A percentile compares a stretch with the other conserved stretches of the same genome.
Conservation (phyloP, 2,113 vertebrate species). For the Addax nasomaculatus region DNA sequence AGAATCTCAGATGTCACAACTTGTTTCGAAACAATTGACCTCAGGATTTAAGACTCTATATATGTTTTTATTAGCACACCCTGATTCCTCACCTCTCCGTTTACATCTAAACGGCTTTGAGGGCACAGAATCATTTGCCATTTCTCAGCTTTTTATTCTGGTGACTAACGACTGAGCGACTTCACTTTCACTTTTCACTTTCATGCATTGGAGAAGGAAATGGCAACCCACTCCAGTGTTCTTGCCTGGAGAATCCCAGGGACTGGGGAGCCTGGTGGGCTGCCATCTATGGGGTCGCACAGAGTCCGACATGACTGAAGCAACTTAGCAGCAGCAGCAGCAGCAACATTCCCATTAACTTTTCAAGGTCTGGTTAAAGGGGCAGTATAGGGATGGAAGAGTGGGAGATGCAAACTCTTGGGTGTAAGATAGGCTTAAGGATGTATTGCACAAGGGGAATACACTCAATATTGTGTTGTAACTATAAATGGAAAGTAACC, state of each 20-base stretch:
- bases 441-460: neutral
- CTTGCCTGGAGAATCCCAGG: no score
- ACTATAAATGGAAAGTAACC: neutral
- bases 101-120: neutral
- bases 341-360: neutral
- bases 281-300: no score
- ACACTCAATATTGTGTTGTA: neutral
- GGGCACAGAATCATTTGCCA: neutral
- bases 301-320: no score
- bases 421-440: neutral
- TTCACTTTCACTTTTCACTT: no score
- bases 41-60: neutral
- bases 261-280: no score
- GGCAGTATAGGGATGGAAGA: neutral
- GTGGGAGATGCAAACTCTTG: neutral
- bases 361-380: neutral
- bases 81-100: neutral
- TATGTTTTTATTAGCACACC: neutral
- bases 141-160: neutral
- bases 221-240: no score
- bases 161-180: neutral
- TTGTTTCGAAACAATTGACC: neutral
- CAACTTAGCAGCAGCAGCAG: no score
- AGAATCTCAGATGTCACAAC: neutral
- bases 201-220: no score